Evolutionary conservation across 2,797 vertebrate genomes (phyloP).

Genomic region (Octomys mimax): DNA sequence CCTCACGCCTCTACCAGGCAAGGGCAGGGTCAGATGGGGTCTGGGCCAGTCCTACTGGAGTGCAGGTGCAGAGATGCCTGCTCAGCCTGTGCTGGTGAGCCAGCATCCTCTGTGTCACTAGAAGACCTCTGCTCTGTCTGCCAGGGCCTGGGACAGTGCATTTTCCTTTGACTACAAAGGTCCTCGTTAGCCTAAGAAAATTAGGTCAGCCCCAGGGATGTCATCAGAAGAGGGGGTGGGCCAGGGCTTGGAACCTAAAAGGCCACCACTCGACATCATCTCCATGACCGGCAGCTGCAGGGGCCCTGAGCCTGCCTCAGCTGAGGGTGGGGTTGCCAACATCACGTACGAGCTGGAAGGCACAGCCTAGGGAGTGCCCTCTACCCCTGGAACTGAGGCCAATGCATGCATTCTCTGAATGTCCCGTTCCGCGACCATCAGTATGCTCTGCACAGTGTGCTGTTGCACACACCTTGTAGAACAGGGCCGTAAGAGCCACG

Average conservation of each 20-base stretch:
- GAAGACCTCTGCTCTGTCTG: neutral
- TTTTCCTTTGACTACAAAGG: neutral
- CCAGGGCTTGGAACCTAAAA: fast-evolving
- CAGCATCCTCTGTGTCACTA: neutral
- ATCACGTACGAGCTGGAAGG: fast-evolving
- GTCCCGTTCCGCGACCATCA: fast-evolving
- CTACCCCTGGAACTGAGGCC: neutral
- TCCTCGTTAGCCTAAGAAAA: neutral
- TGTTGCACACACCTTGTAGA: fast-evolving
- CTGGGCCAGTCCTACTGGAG: fast-evolving
- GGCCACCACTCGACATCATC: fast-evolving
- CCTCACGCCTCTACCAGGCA: no score
- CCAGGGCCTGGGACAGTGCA: neutral
- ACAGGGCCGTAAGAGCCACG: fast-evolving
- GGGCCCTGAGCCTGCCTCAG: neutral
- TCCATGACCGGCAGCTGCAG: fast-evolving
- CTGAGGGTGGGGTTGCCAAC: fast-evolving
- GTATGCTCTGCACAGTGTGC: fast-evolving
- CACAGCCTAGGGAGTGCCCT: fast-evolving
- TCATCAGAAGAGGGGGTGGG: neutral
- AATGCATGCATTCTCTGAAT: fast-evolving
- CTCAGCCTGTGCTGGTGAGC: fast-evolving
- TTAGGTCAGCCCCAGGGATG: neutral
- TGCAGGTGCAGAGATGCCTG: fast-evolving
- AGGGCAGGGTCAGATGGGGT: neutral